Evolutionary conservation across 1,140 invertebrate genomes (phyloP).

Genomic region (Portunus trituberculatus): DNA sequence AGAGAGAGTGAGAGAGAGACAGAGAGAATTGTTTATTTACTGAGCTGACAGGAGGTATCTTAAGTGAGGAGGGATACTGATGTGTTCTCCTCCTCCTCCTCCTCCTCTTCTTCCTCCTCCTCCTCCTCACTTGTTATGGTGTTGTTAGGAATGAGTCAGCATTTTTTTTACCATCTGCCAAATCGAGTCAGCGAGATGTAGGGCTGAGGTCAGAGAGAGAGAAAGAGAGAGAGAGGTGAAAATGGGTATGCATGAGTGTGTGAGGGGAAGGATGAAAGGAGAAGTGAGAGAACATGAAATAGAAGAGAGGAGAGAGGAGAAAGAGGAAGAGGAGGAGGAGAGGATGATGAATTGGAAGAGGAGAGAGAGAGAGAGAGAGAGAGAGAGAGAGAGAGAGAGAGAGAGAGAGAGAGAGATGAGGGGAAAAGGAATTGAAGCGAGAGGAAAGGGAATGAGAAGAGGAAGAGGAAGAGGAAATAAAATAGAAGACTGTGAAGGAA

Average conservation of each 20-base stretch:
- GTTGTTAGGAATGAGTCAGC: neutral
- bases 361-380: neutral
- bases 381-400: neutral
- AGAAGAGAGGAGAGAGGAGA: neutral
- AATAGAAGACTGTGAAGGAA: neutral
- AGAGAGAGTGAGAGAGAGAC: constrained; percentile 7
- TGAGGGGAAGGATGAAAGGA: neutral
- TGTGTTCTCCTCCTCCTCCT: neutral
- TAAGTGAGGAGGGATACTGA: constrained; percentile 12
- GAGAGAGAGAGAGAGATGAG: neutral
- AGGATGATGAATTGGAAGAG: neutral
- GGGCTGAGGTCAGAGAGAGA: constrained; percentile 8
- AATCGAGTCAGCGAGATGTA: neutral
- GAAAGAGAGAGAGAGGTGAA: neutral
- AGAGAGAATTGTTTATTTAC: constrained; percentile 23
- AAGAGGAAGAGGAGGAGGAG: neutral
- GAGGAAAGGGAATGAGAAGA: neutral
- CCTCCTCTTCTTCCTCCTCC: neutral
- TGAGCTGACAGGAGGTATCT: constrained; percentile 10
- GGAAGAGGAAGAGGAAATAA: neutral
- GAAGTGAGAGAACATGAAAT: neutral
- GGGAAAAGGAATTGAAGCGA: neutral
- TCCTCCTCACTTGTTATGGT: neutral
- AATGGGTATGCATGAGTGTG: neutral
- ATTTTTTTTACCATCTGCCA: neutral